Conservation (phyloP, 2,888 invertebrate species). For the Nemurella pictetii region DNA sequence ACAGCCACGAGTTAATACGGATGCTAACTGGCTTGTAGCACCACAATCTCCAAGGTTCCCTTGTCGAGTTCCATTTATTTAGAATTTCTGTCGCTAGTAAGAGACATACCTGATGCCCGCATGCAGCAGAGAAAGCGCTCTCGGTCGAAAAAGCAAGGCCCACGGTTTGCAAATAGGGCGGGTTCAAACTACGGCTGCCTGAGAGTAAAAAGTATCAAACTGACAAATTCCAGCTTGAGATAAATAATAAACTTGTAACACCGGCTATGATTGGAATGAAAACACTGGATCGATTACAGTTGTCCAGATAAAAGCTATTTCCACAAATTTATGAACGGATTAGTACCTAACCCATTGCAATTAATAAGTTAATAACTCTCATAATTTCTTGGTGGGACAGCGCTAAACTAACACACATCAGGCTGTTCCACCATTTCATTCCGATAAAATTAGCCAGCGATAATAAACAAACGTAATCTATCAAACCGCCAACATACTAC, state of each 20-base stretch:
- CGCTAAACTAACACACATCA: no score
- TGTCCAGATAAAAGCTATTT: neutral
- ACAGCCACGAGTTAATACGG: neutral
- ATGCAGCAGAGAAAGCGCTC: neutral
- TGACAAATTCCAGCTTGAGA: neutral
- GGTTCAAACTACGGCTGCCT: no score
- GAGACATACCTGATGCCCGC: neutral
- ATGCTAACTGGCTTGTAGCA: neutral
- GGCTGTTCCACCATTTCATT: neutral
- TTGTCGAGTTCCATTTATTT: neutral
- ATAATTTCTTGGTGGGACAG: no score
- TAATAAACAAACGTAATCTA: no score
- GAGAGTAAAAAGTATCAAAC: neutral
- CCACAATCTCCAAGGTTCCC: neutral
- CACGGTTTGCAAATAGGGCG: neutral
- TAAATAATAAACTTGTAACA: neutral
- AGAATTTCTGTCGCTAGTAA: neutral
- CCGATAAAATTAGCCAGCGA: neutral
- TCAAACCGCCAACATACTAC: no score
- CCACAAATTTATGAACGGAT: neutral
- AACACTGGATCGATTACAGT: neutral
- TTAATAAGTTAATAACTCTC: no score
- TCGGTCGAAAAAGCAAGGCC: neutral
- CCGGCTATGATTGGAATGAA: neutral
- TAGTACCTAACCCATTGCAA: no score